Evolutionary conservation across 2,797 vertebrate species (phyloP), one percentile per base, ranked within the genome.

Genomic region (Diplodus puntazzo): DNA sequence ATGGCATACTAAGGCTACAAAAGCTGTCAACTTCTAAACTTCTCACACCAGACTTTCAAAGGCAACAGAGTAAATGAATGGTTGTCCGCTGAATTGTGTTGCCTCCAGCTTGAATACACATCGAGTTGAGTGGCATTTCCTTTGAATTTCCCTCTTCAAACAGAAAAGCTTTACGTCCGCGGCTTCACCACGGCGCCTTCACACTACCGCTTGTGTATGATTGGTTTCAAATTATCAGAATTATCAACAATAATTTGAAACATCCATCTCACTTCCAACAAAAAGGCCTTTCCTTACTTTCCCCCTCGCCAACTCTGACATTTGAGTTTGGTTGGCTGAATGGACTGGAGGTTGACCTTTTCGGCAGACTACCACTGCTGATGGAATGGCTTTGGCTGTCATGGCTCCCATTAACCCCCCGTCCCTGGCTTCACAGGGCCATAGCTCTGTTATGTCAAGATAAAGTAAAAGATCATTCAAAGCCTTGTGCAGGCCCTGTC

Each of bases 401-500:
- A 85, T 69, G 82, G 70, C 88, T 90, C 81, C 89, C 68, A 93
- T 92, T 92, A 92, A 93, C 91, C 87, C 69, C 3, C 21, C 13
- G 59, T 60, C 70, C 58, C 79, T 46, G 54, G 61, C 70, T 89
- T 85, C 88, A 90, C 73, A 66, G 82, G 86, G 83, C 69, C 85
- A 71, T 62, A 72, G 59, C 58, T 86, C 63, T 84, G 88, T 82
- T 90, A 80, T 90, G 81, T 87, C 88, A 88, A 90, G 85, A 88
- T 82, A 82, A 83, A 87, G 84, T 81, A 67, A 88, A 83, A 84
- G 82, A 88, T 84, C 81, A 88, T 77, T 88, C 69, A 69, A 79
- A 73, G 82, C 50, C 75, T 34, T 50, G 60, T 70, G 48, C 53
- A 69, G 70, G 25, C 59, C 34, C 58, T 39, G 30, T 43, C 84